phyloP scores from a whole-genome alignment of 2,797 vertebrate genomes.

The Falco berigora region DNA sequence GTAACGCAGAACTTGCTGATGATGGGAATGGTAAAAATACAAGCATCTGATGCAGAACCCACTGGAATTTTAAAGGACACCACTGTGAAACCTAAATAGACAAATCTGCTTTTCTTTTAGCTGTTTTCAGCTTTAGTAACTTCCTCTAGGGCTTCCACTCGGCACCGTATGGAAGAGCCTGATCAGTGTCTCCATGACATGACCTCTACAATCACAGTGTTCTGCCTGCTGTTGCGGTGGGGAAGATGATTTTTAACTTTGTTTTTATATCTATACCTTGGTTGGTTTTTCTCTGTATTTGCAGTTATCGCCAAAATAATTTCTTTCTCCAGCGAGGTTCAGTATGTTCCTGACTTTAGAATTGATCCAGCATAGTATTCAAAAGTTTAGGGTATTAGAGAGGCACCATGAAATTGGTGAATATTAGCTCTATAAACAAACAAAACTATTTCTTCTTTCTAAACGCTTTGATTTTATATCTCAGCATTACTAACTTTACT shows the following conservation, averaged over 20 bases:
- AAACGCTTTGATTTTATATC: background rate
- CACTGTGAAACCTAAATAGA: background rate
- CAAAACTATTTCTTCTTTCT: background rate
- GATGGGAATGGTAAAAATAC: background rate
- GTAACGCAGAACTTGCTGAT: background rate
- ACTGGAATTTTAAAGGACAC: background rate
- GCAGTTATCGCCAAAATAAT: background rate
- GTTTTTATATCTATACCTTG: background rate
- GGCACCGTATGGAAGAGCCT: background rate
- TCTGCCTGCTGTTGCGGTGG: background rate
- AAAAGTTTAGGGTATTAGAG: background rate
- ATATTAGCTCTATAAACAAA: background rate
- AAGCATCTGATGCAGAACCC: background rate
- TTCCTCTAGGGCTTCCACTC: background rate
- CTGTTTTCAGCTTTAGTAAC: background rate
- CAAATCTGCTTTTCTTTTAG: background rate
- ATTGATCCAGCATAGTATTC: background rate
- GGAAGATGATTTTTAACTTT: background rate
- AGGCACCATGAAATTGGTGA: background rate
- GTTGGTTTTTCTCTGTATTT: background rate
- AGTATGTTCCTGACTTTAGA: background rate
- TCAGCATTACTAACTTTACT: background rate
- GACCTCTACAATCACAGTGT: background rate
- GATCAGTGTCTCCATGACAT: background rate
- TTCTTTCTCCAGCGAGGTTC: background rate